phyloP scores from a whole-genome alignment of 1,140 invertebrate species.

The Bombus consobrinus region DNA sequence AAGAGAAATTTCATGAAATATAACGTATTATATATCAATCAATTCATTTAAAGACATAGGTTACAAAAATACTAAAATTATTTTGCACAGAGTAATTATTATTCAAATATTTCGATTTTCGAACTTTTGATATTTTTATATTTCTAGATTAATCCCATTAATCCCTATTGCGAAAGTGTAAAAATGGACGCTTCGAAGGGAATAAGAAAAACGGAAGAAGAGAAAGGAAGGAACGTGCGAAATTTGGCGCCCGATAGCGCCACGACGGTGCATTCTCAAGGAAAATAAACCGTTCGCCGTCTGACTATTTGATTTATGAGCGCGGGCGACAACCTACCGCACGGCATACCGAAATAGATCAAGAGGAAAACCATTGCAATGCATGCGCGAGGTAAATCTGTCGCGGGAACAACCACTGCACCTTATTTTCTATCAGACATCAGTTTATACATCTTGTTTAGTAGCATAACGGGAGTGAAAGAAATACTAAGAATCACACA shows the following conservation, averaged over 20 bases:
- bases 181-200: neutral
- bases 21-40: too few species aligned
- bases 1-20: too few species aligned
- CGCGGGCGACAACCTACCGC: constrained; percentile 71
- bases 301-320: constrained; percentile 70
- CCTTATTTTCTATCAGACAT: constrained; percentile 38
- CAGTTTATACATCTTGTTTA: constrained; percentile 40
- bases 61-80: too few species aligned
- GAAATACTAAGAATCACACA: neutral
- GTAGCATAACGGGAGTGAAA: constrained; percentile 26
- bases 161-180: neutral
- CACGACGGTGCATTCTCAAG: constrained; percentile 47
- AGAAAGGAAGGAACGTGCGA: constrained; percentile 39
- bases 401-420: constrained; percentile 48
- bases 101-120: neutral
- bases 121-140: neutral
- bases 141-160: neutral
- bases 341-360: constrained; percentile 70
- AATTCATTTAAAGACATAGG: too few species aligned
- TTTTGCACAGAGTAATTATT: too few species aligned
- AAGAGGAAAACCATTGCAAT: constrained; percentile 54
- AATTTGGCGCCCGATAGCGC: constrained; percentile 52
- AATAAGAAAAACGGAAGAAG: constrained; percentile 1
- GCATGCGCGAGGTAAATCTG: constrained; percentile 54
- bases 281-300: constrained; percentile 52